Evolutionary conservation across 2,888 invertebrate species (phyloP).

Genomic region (Tridacna crocea): DNA sequence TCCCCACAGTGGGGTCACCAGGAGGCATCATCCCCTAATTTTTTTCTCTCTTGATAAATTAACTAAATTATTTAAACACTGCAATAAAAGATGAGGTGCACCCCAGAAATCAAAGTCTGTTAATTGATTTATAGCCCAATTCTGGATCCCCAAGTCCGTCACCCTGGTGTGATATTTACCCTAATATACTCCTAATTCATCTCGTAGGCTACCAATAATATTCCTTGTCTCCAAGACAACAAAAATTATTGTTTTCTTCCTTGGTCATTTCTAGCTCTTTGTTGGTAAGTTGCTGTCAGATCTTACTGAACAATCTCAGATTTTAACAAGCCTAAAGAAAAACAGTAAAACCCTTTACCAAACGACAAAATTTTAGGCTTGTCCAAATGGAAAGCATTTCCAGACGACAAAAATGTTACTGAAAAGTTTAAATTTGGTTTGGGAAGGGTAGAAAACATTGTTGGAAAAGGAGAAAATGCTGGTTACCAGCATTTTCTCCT

Average conservation of each 20-base stretch:
- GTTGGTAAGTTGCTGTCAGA: too few relatives aligned
- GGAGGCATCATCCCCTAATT: slow-evolving; percentile 1
- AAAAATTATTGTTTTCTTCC: background rate
- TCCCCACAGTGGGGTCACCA: background rate
- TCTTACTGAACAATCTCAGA: too few relatives aligned
- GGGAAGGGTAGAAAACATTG: too few relatives aligned
- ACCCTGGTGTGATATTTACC: slow-evolving; percentile 23
- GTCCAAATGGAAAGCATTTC: too few relatives aligned
- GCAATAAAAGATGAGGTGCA: slow-evolving; percentile 25
- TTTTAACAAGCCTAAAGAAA: too few relatives aligned
- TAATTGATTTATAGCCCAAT: slow-evolving; percentile 26
- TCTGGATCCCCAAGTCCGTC: slow-evolving; percentile 1
- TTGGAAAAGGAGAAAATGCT: too few relatives aligned
- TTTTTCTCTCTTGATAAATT: slow-evolving; percentile 11
- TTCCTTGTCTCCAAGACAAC: slow-evolving; percentile 24
- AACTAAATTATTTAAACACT: slow-evolving; percentile 24
- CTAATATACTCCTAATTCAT: slow-evolving; percentile 25
- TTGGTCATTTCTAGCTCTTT: too few relatives aligned
- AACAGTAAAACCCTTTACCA: too few relatives aligned
- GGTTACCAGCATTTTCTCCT: too few relatives aligned
- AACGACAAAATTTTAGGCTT: too few relatives aligned
- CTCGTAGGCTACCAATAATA: slow-evolving; percentile 16
- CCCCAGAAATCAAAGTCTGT: slow-evolving; percentile 15
- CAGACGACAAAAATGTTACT: too few relatives aligned
- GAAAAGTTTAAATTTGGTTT: too few relatives aligned